phyloP scores from a whole-genome alignment of 2,113 vertebrate species.

The Pseudopipra pipra region DNA sequence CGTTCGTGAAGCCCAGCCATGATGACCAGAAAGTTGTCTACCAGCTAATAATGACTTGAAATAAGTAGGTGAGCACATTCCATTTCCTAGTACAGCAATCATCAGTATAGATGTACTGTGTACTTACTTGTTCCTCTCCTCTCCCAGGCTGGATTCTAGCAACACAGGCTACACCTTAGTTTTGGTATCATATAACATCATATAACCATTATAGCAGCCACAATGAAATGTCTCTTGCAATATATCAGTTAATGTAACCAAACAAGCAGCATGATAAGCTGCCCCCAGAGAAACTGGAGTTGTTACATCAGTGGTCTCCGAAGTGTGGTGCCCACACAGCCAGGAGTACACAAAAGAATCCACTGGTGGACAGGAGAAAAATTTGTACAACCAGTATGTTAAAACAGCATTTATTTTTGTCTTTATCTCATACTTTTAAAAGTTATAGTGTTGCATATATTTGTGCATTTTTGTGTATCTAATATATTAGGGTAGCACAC shows the following conservation, averaged over 20 bases:
- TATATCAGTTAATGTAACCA: background rate
- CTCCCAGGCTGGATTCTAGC: background rate
- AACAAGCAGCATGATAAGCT: background rate
- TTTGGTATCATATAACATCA: background rate
- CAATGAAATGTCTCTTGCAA: background rate
- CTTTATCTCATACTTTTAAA: background rate
- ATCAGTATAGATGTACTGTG: background rate
- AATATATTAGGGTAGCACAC: background rate
- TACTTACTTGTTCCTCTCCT: background rate
- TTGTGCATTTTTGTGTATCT: fast-evolving
- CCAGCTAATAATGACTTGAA: background rate
- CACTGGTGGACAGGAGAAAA: background rate
- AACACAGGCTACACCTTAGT: background rate
- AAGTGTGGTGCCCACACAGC: background rate
- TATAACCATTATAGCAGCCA: background rate
- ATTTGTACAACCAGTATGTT: background rate
- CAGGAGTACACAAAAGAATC: fast-evolving
- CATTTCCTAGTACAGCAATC: background rate
- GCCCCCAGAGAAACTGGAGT: background rate
- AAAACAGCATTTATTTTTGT: background rate
- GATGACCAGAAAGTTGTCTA: background rate
- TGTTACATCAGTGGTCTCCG: background rate
- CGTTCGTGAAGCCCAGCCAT: too few relatives aligned
- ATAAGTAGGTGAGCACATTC: background rate
- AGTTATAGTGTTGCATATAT: background rate